Percentiles rank a stretch among this genome's conserved stretches.
Conservation (phyloP, 2,113 vertebrate species). For the Antennarius striatus region DNA sequence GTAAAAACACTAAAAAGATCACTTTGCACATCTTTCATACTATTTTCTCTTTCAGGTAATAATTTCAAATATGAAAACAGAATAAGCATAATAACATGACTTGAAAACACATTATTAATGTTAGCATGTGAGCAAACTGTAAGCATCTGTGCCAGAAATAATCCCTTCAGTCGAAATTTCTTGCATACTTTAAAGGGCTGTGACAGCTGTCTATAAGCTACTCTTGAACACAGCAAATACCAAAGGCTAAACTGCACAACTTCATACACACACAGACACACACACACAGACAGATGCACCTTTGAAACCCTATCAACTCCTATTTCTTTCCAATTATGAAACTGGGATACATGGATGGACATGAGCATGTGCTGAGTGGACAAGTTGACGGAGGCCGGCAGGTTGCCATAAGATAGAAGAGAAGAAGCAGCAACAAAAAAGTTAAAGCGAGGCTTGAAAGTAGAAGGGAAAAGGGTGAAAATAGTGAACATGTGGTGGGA, state of each 20-base stretch:
- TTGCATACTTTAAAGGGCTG: constrained; percentile 23
- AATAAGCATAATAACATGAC: not conserved
- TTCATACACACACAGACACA: too few relatives aligned
- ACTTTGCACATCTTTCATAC: not conserved
- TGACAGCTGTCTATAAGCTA: constrained; percentile 32
- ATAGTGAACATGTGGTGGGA: constrained; percentile 6
- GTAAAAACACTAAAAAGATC: not conserved
- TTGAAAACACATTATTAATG: not conserved
- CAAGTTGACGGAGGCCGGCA: not conserved
- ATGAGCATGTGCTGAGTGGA: not conserved
- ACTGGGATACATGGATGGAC: constrained; percentile 1
- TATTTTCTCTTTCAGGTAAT: not conserved
- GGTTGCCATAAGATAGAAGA: not conserved
- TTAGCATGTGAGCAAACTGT: not conserved
- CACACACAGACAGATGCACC: constrained; percentile 3
- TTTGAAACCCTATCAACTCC: not conserved
- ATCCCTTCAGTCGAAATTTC: not conserved
- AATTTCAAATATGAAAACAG: not conserved
- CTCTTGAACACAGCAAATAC: constrained; percentile 16
- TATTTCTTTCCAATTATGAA: not conserved
- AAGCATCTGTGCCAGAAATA: not conserved
- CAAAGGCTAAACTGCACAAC: constrained; percentile 11
- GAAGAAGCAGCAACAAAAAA: not conserved
- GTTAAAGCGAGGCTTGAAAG: not conserved
- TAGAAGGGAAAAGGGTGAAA: not conserved